Base-by-base conservation (phyloP, 92 coral and sea anemone species). In the Zoanthus gigantus region DNA sequence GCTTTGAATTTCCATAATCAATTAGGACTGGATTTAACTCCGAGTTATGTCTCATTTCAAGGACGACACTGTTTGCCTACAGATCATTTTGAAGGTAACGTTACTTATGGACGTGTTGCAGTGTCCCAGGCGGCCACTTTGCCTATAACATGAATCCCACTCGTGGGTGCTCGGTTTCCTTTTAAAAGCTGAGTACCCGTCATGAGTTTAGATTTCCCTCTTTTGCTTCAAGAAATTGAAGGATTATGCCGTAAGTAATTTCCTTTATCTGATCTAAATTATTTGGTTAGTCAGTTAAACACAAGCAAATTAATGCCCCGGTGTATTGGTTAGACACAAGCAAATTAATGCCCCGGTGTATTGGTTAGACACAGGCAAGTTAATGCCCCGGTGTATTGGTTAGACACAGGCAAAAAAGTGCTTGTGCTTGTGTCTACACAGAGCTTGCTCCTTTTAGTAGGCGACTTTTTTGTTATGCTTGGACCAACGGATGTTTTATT, bases 81-180 rank as follows among this genome's bases (percentile, higher is more conserved):
- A 82, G 32, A 57, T 82, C 86, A 73, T 82, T 63, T 32, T 82
- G 86, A 4, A 82, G 75, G 45, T 45, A 66, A 44, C 76, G 76
- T n/a, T 54, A 42, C 9, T 29, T 37, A 65, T 82, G 86, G 34
- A 82, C 61, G 75, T 50, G 74, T 14, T 37, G 58, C 75, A 82
- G 53, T 7, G 83, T 74, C 44, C 68, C 44, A 31, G 23, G 23
- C 23, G 23, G 71, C 88, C 45, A 85, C 67, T 30, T 57, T 15
- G 71, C 50, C 88, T 18, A 84, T n/a, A 9, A 53, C 60, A 53
- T 53, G 7, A 7, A 82, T 69, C 87, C 87, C 66, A 18, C 44
- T 34, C 87, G 1, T 83, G 42, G 63, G 71, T 83, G n/a, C 76
- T 68, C 50, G 66, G 53, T 7, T 42, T 14, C 23, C 6, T n/a